Evolutionary conservation across 2,888 invertebrate genomes (phyloP), one percentile per base, ranked within the genome.

Genomic region (Drosophila pseudotakahashii): DNA sequence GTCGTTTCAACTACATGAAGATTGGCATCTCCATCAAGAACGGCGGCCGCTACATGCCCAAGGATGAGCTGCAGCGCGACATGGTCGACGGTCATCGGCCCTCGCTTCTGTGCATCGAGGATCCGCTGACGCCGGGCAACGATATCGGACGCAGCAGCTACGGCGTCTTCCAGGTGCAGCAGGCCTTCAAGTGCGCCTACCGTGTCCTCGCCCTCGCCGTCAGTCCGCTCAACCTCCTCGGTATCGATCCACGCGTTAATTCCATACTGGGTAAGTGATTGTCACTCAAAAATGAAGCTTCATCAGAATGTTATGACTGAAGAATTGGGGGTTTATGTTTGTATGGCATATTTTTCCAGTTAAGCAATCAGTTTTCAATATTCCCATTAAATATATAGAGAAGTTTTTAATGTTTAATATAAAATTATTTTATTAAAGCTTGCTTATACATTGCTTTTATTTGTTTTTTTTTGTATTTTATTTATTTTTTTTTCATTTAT

Each of bases 61-160:
- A 99, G 93, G 98, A 98, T 87, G 98, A 98, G 87, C 94, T 97
- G 91, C 97, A 97, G 92, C 94, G 96, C 92, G 97, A 98, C 89
- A 98, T 98, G 97, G 95, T 96, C 81, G 97, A 98, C 92, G 98
- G 98, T 0, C 97, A 98, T 92, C 94, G 98, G 51, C 98, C 98
- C 23, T 98, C 98, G 75, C 93, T 99, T 90, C 93, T 99, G 76
- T 99, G 98, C 91, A 99, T 99, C 84, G 99, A 99, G 93, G 99
- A 99, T 93, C 99, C 99, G 23, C 94, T 99, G 45, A 97, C 97
- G 73, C 95, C 98, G 14, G 98, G 96, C 77, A 99, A 99, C 92
- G 99, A 99, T 92, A 99, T 99, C 91, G 99, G 99, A 9, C 95
- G 98, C 82, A 98, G 98, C 91, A 98, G 98, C 89, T 99, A 98